A percentile compares a stretch with the other conserved stretches of the same genome.
Conservation (phyloP, 2,113 vertebrate species). For the Chitala chitala region DNA sequence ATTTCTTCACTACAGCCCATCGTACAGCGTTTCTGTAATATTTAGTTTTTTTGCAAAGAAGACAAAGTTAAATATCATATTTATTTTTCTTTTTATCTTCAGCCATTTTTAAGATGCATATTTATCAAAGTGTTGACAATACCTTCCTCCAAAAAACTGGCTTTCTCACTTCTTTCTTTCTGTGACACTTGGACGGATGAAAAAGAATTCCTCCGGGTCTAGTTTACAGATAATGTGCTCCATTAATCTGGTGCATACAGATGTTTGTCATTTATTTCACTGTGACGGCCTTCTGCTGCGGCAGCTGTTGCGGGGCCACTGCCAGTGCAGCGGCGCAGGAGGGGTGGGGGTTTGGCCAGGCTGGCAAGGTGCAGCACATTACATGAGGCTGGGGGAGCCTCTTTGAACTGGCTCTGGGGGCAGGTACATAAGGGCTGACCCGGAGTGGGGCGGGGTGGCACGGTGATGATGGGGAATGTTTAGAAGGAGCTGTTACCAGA, state of each 20-base stretch:
- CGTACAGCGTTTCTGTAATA: too few species aligned
- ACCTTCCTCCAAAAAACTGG: not conserved
- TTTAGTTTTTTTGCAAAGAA: too few species aligned
- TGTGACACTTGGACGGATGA: not conserved
- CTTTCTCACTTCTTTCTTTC: not conserved
- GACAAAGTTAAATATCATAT: too few species aligned
- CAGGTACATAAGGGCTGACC: not conserved
- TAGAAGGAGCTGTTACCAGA: not conserved
- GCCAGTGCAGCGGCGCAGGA: not conserved
- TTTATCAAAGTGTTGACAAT: not conserved
- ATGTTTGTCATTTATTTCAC: constrained; percentile 30
- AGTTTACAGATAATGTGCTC: constrained; percentile 19
- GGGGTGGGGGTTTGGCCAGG: not conserved
- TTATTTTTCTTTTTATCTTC: too few species aligned
- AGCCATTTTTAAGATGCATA: not conserved
- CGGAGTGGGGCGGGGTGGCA: not conserved
- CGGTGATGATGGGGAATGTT: not conserved
- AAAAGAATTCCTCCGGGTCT: constrained; percentile 11
- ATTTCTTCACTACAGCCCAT: too few species aligned
- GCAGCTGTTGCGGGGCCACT: constrained; percentile 17
- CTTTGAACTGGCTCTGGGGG: not conserved
- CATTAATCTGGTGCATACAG: constrained; percentile 21
- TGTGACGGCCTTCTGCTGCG: constrained; percentile 17
- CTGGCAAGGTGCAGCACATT: too few species aligned
- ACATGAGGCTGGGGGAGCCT: too few species aligned